Percentiles rank a stretch among this genome's conserved stretches.
phyloP scores from a whole-genome alignment of 2,888 invertebrate genomes.

The Elysia crispata region DNA sequence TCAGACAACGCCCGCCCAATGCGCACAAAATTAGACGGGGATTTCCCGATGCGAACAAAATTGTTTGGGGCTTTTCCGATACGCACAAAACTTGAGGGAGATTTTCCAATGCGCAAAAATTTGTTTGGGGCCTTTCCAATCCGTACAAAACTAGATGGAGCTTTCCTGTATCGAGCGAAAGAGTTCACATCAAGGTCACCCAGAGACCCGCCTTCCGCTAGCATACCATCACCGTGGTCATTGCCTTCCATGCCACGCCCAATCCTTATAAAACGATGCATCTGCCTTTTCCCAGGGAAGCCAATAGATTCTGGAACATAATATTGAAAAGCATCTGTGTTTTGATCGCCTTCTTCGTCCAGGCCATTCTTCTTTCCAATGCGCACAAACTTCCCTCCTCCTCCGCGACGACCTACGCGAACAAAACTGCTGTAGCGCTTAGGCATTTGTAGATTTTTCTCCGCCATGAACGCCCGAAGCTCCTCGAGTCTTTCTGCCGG shows the following conservation, averaged over 20 bases:
- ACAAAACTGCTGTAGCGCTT: slow-evolving; percentile 41
- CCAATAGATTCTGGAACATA: slow-evolving; percentile 33
- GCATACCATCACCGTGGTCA: not conserved
- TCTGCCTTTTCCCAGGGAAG: slow-evolving; percentile 11
- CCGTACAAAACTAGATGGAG: slow-evolving; percentile 38
- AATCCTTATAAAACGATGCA: slow-evolving; percentile 39
- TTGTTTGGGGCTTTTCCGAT: slow-evolving; percentile 20
- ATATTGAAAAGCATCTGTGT: not conserved
- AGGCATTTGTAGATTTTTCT: not conserved
- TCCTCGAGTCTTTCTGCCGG: no score
- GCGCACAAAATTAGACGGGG: slow-evolving; percentile 47
- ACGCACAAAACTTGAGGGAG: slow-evolving; percentile 34
- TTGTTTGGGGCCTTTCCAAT: not conserved
- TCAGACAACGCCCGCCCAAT: slow-evolving; percentile 42
- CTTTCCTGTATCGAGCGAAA: not conserved
- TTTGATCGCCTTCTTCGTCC: not conserved
- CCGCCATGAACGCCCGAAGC: no score
- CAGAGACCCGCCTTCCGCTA: no score
- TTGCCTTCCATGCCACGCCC: not conserved
- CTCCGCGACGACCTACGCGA: slow-evolving; percentile 46
- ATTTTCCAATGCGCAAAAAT: not conserved
- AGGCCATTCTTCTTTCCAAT: slow-evolving; percentile 38
- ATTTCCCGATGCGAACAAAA: slow-evolving; percentile 16
- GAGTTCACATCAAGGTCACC: not conserved
- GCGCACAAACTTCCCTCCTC: slow-evolving; percentile 48